Evolutionary conservation across 2,888 invertebrate species (phyloP), one percentile per base, ranked within the genome.

Genomic region (Melangyna quadrimaculata): DNA sequence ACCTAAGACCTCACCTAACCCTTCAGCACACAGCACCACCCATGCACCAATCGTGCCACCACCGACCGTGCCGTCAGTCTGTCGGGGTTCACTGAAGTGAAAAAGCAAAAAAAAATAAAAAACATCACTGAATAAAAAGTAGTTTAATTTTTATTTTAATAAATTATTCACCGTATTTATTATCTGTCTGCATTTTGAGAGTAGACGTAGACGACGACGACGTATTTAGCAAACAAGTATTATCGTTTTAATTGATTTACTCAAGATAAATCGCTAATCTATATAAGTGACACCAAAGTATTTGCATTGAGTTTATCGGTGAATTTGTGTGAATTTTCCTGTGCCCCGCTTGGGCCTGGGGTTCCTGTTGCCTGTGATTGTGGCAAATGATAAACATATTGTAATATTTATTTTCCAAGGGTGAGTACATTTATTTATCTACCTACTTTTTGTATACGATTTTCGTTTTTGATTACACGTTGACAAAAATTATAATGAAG

Each of bases 241-340:
- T 73, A 86, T 86, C 86, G 78, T 77, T 65, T 32, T 86, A 86
- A 86, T 86, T 86, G 81, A 86, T 86, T 84, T 86, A 69, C 77
- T 69, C 43, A 35, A 35, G 55, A 78, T 69, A 80, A 73, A 81
- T 81, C 77, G 77, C 69, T 81, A 73, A 81, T 81, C 65, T 17
- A 81, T 81, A 45, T 17, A 86, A 86, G 75, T 81, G 80, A 86
- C 81, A 78, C 51, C 27, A 69, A 67, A 73, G 69, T 86, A 81
- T 81, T 86, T 81, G 86, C 35, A 73, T 17, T 73, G 51, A 70
- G 73, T 73, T 81, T 69, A 74, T 81, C 67, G 63, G 19, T 22
- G 27, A 67, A 75, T 17, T 45, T 19, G 69, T 19, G 69, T 40
- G 45, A 40, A 24, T 74, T 57, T 32, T 40, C 27, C 22, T 55